These are phyloP conservation scores for Netelia fuscicornis DNA, from an alignment of 2,888 invertebrate species.

Conservation along the genomic window DNA sequence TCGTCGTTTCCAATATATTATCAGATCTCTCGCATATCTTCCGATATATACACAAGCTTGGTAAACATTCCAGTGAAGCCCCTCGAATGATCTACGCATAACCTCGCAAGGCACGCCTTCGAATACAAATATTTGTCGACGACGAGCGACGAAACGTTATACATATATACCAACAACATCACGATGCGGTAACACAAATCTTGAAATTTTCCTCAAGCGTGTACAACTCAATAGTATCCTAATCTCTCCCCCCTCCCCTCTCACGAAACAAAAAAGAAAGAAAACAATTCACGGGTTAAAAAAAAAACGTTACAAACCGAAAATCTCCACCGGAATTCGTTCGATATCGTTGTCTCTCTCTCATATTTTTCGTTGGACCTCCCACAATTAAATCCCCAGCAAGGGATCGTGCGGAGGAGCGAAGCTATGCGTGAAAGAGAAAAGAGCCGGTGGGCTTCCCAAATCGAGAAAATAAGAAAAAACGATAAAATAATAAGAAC, in stretches of 20 bases:
- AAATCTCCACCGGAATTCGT: not conserved
- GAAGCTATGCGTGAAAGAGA: constrained; percentile 13
- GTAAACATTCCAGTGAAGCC: not conserved
- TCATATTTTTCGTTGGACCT: constrained; percentile 32
- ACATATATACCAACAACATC: not conserved
- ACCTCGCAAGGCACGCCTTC: not conserved
- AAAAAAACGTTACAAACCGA: not conserved
- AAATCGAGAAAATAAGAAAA: constrained; percentile 17
- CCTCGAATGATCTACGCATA: constrained; percentile 3
- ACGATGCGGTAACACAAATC: not conserved
- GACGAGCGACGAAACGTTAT: not conserved
- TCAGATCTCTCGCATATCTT: not conserved
- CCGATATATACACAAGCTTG: not conserved
- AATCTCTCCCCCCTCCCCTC: not conserved
- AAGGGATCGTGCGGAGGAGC: not conserved
- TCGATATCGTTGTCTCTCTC: constrained; percentile 1
- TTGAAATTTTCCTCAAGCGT: not conserved
- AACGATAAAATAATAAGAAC: not conserved
- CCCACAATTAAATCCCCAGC: constrained; percentile 43
- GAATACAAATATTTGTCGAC: constrained; percentile 22
- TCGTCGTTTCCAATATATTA: not conserved
- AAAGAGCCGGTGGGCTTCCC: not conserved
- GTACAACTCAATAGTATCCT: not conserved
- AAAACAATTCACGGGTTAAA: not conserved
- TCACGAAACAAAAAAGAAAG: not conserved